Evolutionary conservation across 2,797 vertebrate genomes (phyloP).

Genomic region (Amniataba percoides): DNA sequence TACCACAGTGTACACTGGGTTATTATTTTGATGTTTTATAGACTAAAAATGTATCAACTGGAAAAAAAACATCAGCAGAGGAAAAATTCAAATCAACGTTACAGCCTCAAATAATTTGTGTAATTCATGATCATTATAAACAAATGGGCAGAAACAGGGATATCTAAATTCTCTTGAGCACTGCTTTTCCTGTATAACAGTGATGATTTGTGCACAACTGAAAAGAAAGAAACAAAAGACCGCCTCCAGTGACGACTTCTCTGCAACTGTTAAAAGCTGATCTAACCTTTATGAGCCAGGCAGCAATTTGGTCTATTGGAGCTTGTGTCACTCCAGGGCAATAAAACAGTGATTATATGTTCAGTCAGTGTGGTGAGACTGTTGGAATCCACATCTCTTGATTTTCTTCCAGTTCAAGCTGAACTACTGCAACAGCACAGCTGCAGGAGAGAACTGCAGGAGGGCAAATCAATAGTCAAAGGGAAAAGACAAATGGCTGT

Average conservation of each 20-base stretch:
- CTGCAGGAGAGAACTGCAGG: conserved; percentile 17
- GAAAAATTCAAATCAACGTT: background rate
- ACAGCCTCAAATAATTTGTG: background rate
- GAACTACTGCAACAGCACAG: conserved; percentile 21
- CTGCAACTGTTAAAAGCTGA: conserved; percentile 6
- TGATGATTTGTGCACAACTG: background rate
- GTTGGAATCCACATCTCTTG: conserved; percentile 32
- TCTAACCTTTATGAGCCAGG: conserved; percentile 23
- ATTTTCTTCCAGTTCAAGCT: conserved; percentile 27
- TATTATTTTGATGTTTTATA: background rate
- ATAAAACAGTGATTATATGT: conserved; percentile 46
- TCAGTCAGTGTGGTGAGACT: conserved; percentile 38
- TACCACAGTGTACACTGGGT: background rate
- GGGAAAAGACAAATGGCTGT: conserved; percentile 44
- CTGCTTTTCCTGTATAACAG: background rate
- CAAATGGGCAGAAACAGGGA: background rate
- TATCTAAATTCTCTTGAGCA: background rate
- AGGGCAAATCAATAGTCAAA: conserved; percentile 38
- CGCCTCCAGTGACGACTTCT: background rate
- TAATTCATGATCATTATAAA: background rate
- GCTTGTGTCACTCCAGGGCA: conserved; percentile 19
- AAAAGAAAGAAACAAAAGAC: background rate
- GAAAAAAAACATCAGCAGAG: background rate
- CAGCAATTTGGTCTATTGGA: conserved; percentile 25
- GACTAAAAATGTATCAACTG: background rate